Base-by-base conservation (phyloP, 2,113 vertebrate genomes). In the Aptenodytes patagonicus region DNA sequence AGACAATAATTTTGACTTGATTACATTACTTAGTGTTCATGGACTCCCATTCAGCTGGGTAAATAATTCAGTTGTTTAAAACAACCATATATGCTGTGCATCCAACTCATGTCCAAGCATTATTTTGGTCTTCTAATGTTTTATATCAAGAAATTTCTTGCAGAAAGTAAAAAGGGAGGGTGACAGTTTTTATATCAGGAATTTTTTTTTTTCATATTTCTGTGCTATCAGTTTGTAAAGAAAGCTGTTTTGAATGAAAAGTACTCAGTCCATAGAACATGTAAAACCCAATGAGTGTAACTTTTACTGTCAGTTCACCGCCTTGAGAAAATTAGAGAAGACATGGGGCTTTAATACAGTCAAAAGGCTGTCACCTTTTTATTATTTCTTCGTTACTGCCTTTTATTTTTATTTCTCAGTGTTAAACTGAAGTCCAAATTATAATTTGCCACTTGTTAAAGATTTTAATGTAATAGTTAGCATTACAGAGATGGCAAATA, bases 341-440 rank as follows among this genome's bases (percentile, higher is more conserved):
- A 32, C 20, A 42, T 79, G 61, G 89, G 61, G 89, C 94, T 96
- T 96, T 38, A 88, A 70, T 93, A 61, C 70, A 96, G 94, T 90
- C 80, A 93, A 91, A 98, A 94, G 83, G 38, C 71, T 86, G 49
- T 85, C 83, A 95, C 70, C 72, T 88, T 90, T 96, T 91, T 89
- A 93, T 84, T 94, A 93, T 93, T 96, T 96, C 89, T 97, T 96
- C 95, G 89, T 97, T 97, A 82, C 26, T 72, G 38, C 13, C 31
- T 93, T 97, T 97, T 96, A 93, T 95, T 98, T 98, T 97, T 96
- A 96, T 97, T 98, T 97, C 81, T 85, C 72, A 81, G 62, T 70
- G 47, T 97, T 95, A 89, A 97, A 95, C 24, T 46, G 36, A 83
- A 95, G 28, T 36, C 80, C 68, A 60, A 86, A 73, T 44, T 95